Evolutionary conservation across 1,140 invertebrate species (phyloP).

Genomic region (Cephus cinctus): DNA sequence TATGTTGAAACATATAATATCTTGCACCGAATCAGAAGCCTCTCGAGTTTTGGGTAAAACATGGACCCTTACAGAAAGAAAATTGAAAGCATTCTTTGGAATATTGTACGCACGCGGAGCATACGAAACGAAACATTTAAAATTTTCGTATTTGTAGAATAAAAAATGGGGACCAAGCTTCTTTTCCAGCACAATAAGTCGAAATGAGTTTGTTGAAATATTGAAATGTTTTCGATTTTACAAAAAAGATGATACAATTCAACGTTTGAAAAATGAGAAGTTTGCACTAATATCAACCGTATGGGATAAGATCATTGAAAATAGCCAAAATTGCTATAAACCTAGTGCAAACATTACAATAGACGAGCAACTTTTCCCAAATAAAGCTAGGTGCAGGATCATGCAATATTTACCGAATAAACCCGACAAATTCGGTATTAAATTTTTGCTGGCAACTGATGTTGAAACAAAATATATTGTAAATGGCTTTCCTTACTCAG

Average conservation of each 20-base stretch:
- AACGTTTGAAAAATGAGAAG: slow-evolving; percentile 36
- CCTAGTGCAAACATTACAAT: slow-evolving; percentile 31
- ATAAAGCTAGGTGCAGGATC: too few relatives aligned
- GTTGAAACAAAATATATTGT: too few relatives aligned
- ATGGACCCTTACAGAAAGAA: slow-evolving; percentile 23
- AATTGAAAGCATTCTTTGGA: slow-evolving; percentile 34
- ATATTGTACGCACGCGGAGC: slow-evolving; percentile 32
- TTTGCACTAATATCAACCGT: slow-evolving; percentile 37
- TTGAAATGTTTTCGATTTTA: slow-evolving; percentile 39
- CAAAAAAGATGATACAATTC: slow-evolving; percentile 26
- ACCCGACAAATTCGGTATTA: too few relatives aligned
- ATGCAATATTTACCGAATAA: too few relatives aligned
- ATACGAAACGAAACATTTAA: slow-evolving; percentile 29
- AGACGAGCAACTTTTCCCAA: slow-evolving; percentile 21
- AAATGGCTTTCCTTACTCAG: too few relatives aligned
- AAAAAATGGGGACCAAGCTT: slow-evolving; percentile 26
- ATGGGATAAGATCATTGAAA: slow-evolving; percentile 40
- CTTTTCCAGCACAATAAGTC: slow-evolving; percentile 30
- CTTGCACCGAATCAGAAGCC: slow-evolving; percentile 23
- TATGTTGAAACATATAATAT: slow-evolving; percentile 25
- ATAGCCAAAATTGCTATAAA: slow-evolving; percentile 38
- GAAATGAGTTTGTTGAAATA: slow-evolving; percentile 37
- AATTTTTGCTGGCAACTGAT: too few relatives aligned
- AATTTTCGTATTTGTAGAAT: slow-evolving; percentile 19
- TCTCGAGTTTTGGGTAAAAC: slow-evolving; percentile 18